A percentile compares a stretch with the other conserved stretches of the same genome.
phyloP scores from a whole-genome alignment of 2,113 vertebrate genomes.

The Cebidichthys violaceus region DNA sequence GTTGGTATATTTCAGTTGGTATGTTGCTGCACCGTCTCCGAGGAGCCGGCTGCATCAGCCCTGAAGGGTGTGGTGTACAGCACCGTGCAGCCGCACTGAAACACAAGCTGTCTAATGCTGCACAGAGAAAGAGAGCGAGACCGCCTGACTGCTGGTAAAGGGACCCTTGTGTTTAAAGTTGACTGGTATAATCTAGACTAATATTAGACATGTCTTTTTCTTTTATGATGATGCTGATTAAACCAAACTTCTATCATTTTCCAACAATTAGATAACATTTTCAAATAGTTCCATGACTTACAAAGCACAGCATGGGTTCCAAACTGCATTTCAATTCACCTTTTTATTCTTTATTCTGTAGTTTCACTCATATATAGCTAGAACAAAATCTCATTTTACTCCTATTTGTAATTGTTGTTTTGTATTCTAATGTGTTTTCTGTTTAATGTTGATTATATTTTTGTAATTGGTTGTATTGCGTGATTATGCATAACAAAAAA shows the following conservation, averaged over 20 bases:
- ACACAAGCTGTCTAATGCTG: not conserved
- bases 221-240: not conserved
- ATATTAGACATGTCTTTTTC: not conserved
- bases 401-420: not conserved
- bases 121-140: not conserved
- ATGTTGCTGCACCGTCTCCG: constrained; percentile 30
- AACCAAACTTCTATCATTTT: not conserved
- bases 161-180: not conserved
- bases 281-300: not conserved
- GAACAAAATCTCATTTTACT: not conserved
- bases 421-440: not conserved
- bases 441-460: not conserved
- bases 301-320: not conserved
- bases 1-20: not conserved
- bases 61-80: constrained; percentile 1
- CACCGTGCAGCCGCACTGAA: constrained; percentile 26
- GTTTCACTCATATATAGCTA: not conserved
- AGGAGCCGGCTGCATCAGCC: not conserved
- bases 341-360: not conserved
- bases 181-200: not conserved
- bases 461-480: not conserved
- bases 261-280: not conserved
- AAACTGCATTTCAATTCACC: not conserved
- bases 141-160: not conserved
- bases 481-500: not conserved